Conservation (phyloP, 2,797 vertebrate genomes). For the Benthosema pterotum region DNA sequence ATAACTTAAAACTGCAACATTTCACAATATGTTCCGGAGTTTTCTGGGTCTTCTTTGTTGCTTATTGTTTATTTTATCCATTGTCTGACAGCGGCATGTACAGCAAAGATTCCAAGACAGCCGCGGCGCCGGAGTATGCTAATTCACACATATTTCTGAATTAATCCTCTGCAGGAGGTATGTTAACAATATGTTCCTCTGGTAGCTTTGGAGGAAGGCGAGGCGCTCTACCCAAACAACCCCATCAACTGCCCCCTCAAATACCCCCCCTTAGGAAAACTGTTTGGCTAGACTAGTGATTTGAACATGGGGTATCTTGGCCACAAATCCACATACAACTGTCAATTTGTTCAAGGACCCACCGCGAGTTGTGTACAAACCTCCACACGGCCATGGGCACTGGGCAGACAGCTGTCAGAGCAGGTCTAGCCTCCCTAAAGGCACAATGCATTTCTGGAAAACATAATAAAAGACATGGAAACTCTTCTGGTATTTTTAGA, state of each 20-base stretch:
- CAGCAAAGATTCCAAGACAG: not conserved
- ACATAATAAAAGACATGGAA: not conserved
- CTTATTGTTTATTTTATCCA: too few species aligned
- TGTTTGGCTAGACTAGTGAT: conserved; percentile 42
- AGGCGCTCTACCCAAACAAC: conserved; percentile 40
- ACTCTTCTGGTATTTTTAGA: not conserved
- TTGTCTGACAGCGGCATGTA: not conserved
- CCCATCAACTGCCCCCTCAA: conserved; percentile 33
- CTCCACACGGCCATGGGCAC: conserved; percentile 34
- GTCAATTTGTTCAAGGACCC: conserved; percentile 42
- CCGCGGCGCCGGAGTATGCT: not conserved
- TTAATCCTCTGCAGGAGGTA: conserved; percentile 17
- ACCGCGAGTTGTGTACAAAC: conserved; percentile 57
- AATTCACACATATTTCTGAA: conserved; percentile 22
- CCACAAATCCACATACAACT: conserved; percentile 52
- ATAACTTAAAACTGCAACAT: too few species aligned
- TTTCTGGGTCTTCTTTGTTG: too few species aligned
- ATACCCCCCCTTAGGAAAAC: conserved; percentile 35
- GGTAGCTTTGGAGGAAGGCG: conserved; percentile 26
- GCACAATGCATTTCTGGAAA: conserved; percentile 1
- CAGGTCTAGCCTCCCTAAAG: conserved; percentile 8
- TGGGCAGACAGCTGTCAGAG: conserved; percentile 16
- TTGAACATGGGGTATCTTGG: conserved; percentile 28
- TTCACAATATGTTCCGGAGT: too few species aligned
- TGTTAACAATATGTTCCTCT: conserved; percentile 33